Percentiles rank a stretch among this genome's conserved stretches.
Evolutionary conservation across 2,797 vertebrate species (phyloP).

Genomic region (Tokudaia muenninki): DNA sequence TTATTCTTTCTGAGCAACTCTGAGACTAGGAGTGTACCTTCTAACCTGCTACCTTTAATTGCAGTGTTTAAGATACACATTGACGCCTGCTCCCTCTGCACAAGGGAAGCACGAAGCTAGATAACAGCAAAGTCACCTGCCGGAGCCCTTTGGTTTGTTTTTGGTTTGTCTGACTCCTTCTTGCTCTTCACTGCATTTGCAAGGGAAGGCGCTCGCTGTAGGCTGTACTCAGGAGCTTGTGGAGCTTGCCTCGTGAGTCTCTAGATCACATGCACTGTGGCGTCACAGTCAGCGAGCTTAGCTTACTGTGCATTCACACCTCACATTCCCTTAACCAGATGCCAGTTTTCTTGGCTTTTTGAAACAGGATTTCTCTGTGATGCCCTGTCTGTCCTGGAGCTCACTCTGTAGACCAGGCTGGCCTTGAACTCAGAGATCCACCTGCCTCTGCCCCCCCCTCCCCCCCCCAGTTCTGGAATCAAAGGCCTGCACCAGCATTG

Average conservation of each 20-base stretch:
- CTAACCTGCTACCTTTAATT: conserved; percentile 40
- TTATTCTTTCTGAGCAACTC: conserved; percentile 55
- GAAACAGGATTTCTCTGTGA: not conserved
- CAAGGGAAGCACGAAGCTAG: not conserved
- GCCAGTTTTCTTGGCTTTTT: not conserved
- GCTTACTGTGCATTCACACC: not conserved
- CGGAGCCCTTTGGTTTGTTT: not conserved
- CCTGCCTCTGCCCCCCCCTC: not conserved
- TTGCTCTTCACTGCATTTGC: not conserved
- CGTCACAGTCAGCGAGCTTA: not conserved
- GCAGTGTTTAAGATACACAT: conserved; percentile 19
- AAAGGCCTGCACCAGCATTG: not conserved
- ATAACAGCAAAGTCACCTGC: not conserved
- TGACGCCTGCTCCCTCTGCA: not conserved
- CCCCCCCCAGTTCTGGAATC: not conserved
- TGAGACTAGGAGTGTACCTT: not conserved
- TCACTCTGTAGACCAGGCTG: not conserved
- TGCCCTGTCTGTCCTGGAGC: not conserved
- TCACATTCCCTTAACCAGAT: not conserved
- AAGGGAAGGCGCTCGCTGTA: not conserved
- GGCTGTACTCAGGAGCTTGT: not conserved
- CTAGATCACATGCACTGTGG: rapidly evolving
- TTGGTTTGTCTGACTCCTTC: not conserved
- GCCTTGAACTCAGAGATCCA: not conserved
- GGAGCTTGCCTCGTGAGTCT: not conserved